Evolutionary conservation across 1,140 invertebrate species (phyloP).

Genomic region (Trichomalopsis sarcophagae): DNA sequence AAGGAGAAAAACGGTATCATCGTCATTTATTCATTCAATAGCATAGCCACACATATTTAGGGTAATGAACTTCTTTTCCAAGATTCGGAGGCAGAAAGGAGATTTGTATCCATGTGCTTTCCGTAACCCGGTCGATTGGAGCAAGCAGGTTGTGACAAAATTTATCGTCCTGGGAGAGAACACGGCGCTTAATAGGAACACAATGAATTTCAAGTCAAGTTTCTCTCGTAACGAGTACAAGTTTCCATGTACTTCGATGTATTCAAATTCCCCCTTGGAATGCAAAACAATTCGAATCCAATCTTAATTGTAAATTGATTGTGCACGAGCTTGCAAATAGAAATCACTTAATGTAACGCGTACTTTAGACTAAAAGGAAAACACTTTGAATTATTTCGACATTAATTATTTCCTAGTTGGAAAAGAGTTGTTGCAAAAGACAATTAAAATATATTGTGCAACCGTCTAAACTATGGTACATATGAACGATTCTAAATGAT

Average conservation of each 20-base stretch:
- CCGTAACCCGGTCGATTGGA: slow-evolving; percentile 37
- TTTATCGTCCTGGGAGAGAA: slow-evolving; percentile 43
- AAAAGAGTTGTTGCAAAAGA: neutral
- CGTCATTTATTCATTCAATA: neutral
- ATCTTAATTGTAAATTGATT: slow-evolving; percentile 52
- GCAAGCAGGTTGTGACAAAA: slow-evolving; percentile 44
- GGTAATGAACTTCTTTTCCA: neutral
- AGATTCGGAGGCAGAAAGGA: slow-evolving; percentile 14
- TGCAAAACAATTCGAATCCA: slow-evolving; percentile 47
- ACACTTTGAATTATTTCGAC: neutral
- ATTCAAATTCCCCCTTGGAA: slow-evolving; percentile 25
- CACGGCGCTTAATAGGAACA: slow-evolving; percentile 38
- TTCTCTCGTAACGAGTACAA: slow-evolving; percentile 42
- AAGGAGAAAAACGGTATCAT: neutral
- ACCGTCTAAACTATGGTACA: neutral
- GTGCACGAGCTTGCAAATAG: slow-evolving; percentile 26
- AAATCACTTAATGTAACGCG: slow-evolving; percentile 38
- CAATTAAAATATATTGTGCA: neutral
- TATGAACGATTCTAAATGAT: neutral
- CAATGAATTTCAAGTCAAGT: slow-evolving; percentile 53
- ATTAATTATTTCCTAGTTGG: neutral
- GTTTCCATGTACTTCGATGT: slow-evolving; percentile 47
- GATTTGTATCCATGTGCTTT: slow-evolving; percentile 43
- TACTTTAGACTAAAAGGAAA: neutral
- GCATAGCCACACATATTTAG: slow-evolving; percentile 27